Conservation (phyloP, 2,888 invertebrate genomes). For the Drosophila subquinaria region DNA sequence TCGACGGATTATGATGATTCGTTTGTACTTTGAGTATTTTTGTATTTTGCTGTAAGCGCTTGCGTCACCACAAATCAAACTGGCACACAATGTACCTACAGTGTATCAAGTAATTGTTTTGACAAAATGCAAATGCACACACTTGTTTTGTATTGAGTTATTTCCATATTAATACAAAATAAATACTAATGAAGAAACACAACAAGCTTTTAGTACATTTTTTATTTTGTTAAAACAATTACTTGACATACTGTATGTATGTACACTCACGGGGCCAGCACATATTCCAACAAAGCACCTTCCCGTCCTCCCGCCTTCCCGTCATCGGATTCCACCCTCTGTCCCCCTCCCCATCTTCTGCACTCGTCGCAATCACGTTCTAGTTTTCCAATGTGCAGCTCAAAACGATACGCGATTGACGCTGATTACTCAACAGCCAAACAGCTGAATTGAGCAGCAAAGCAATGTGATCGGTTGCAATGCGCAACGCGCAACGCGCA, state of each 20-base stretch:
- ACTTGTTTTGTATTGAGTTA: not conserved
- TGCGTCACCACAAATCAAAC: conserved; percentile 15
- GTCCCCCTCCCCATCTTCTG: not conserved
- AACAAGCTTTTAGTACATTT: too few relatives aligned
- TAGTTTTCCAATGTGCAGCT: conserved; percentile 72
- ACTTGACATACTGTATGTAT: not conserved
- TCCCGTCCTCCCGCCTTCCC: not conserved
- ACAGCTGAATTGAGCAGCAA: conserved; percentile 16
- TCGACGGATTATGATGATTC: not conserved
- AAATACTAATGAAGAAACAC: too few relatives aligned
- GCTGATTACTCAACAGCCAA: conserved; percentile 70
- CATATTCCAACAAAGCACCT: conserved; percentile 1
- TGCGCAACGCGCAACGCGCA: conserved; percentile 15
- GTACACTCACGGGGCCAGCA: not conserved
- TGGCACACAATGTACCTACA: conserved; percentile 10
- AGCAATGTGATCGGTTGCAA: conserved; percentile 68
- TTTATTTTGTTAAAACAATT: not conserved
- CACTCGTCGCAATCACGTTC: conserved; percentile 67
- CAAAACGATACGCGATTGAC: conserved; percentile 63
- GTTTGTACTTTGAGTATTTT: not conserved
- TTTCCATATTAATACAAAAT: too few relatives aligned
- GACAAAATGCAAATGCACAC: not conserved
- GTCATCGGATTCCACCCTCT: not conserved
- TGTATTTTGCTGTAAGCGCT: not conserved
- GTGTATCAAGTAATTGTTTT: not conserved